A percentile compares a stretch with the other conserved stretches of the same genome.
Conservation (phyloP, 2,113 vertebrate genomes). For the Leptobrachium leishanense region DNA sequence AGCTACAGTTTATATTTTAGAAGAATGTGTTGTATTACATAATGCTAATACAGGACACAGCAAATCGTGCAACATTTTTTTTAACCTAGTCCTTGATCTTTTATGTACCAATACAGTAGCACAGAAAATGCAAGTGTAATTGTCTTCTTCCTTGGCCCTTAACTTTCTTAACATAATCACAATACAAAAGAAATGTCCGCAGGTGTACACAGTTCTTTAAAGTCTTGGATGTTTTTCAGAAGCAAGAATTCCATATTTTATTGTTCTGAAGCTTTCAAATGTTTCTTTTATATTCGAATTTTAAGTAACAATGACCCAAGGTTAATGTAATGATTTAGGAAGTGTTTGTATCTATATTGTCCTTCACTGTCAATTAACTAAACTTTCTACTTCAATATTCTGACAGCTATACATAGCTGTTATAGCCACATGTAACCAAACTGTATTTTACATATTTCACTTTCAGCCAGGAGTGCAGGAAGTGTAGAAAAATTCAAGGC, state of each 20-base stretch:
- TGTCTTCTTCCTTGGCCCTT: slow-evolving; percentile 44
- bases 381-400: neutral
- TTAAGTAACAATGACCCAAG: slow-evolving; percentile 30
- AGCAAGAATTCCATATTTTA: slow-evolving; percentile 22
- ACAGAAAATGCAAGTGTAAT: slow-evolving; percentile 27
- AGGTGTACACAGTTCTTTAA: slow-evolving; percentile 29
- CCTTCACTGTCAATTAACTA: slow-evolving; percentile 16
- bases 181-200: slow-evolving; percentile 31
- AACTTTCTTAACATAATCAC: slow-evolving; percentile 18
- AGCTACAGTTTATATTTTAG: too few species aligned
- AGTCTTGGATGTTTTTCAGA: slow-evolving; percentile 32
- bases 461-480: too few species aligned
- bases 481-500: too few species aligned
- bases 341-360: slow-evolving; percentile 29
- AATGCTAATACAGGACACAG: too few species aligned
- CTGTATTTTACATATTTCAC: too few species aligned
- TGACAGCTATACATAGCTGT: too few species aligned
- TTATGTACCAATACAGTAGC: slow-evolving; percentile 21
- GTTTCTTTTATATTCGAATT: slow-evolving; percentile 35
- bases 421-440: too few species aligned
- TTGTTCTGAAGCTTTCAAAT: slow-evolving; percentile 29
- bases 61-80: too few species aligned
- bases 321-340: slow-evolving; percentile 40
- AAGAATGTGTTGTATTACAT: too few species aligned
- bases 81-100: slow-evolving; percentile 35